A percentile compares a stretch with the other conserved stretches of the same genome.
Conservation (phyloP, 1,140 invertebrate genomes). For the Drosophila mojavensis region DNA sequence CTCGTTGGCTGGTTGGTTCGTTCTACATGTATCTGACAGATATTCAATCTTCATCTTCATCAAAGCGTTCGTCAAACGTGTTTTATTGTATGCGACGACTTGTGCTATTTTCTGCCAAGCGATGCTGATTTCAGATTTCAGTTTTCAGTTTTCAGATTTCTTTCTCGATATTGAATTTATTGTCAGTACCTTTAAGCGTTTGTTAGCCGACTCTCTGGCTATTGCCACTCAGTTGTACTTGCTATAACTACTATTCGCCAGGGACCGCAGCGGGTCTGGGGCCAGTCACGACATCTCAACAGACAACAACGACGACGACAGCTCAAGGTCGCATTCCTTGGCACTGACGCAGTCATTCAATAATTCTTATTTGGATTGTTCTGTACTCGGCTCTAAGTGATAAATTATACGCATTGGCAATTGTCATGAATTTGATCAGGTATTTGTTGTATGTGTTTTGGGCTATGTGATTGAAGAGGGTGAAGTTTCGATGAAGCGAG, state of each 20-base stretch:
- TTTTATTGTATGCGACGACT: slow-evolving; percentile 65
- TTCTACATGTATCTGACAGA: slow-evolving; percentile 63
- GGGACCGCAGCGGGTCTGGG: slow-evolving; percentile 21
- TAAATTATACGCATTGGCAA: slow-evolving; percentile 18
- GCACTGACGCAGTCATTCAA: slow-evolving; percentile 62
- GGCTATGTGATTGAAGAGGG: neutral
- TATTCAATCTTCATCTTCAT: slow-evolving; percentile 79
- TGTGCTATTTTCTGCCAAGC: slow-evolving; percentile 63
- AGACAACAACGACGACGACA: slow-evolving; percentile 53
- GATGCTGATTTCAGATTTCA: slow-evolving; percentile 21
- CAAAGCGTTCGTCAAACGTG: slow-evolving; percentile 74
- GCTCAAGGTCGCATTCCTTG: slow-evolving; percentile 77
- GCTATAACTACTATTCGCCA: slow-evolving; percentile 20
- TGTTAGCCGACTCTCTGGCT: slow-evolving; percentile 14
- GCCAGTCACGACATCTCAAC: slow-evolving; percentile 71
- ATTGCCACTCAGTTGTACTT: slow-evolving; percentile 25
- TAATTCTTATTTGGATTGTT: slow-evolving; percentile 57
- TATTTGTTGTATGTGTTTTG: neutral
- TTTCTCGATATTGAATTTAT: slow-evolving; percentile 42
- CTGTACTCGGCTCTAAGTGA: slow-evolving; percentile 30
- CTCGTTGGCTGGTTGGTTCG: too few species aligned
- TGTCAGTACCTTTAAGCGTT: slow-evolving; percentile 35
- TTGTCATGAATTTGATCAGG: slow-evolving; percentile 3
- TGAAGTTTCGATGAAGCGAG: too few species aligned
- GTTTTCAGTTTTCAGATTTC: slow-evolving; percentile 14